Evolutionary conservation across 2,113 vertebrate species (phyloP).

Genomic region (Bombycilla garrulus): DNA sequence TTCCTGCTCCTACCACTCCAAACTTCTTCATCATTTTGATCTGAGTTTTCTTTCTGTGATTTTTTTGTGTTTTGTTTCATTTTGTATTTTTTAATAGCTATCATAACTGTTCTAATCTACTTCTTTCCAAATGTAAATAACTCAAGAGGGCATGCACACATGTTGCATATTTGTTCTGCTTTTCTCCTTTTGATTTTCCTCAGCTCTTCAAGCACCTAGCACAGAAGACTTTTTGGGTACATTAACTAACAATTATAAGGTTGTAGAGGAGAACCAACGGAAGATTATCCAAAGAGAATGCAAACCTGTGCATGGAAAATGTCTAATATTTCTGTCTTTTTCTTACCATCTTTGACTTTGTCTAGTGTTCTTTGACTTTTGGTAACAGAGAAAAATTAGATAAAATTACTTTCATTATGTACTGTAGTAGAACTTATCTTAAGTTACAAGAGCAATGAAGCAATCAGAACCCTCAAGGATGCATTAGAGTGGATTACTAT

Average conservation of each 20-base stretch:
- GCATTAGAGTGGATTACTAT: conserved; percentile 17
- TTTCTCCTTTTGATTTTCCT: neutral
- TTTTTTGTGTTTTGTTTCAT: neutral
- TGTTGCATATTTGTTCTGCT: neutral
- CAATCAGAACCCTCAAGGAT: neutral
- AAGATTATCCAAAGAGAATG: neutral
- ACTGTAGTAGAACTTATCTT: neutral
- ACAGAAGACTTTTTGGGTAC: neutral
- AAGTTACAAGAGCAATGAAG: neutral
- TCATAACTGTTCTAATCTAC: neutral
- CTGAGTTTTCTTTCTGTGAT: neutral
- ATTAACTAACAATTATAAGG: neutral
- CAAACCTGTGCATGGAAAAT: neutral
- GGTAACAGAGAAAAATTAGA: neutral
- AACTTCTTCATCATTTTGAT: neutral
- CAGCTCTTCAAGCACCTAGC: neutral
- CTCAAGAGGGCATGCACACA: neutral
- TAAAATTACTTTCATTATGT: neutral
- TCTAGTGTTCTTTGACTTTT: neutral
- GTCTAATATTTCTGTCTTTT: neutral
- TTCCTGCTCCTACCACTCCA: neutral
- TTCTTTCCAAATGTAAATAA: neutral
- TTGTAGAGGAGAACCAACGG: neutral
- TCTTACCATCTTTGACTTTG: neutral
- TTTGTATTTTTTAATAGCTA: neutral